Conservation (phyloP, 2,797 vertebrate genomes). For the Prionace glauca region DNA sequence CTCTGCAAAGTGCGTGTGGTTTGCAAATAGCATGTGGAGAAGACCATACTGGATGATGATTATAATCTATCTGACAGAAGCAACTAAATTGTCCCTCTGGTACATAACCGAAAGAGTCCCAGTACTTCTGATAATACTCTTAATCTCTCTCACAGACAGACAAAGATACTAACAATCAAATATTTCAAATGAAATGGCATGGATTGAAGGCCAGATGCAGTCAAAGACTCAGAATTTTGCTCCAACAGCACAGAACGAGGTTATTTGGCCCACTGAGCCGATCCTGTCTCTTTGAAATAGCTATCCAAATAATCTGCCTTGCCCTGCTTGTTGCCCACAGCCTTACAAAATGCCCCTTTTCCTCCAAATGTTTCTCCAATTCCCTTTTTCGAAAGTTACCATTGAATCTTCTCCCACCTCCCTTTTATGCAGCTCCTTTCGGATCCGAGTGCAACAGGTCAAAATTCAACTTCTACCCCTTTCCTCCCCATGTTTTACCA, state of each 20-base stretch:
- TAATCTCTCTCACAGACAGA: not conserved
- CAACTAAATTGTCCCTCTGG: not conserved
- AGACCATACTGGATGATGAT: not conserved
- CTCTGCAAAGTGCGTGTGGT: not conserved
- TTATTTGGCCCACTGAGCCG: not conserved
- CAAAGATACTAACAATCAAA: not conserved
- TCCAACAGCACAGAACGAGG: not conserved
- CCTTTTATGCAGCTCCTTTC: not conserved
- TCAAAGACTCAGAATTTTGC: not conserved
- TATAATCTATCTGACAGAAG: slow-evolving; percentile 17
- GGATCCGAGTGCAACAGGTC: not conserved
- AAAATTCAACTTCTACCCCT: not conserved
- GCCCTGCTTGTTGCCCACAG: no score
- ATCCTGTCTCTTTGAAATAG: no score
- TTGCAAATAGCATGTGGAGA: not conserved
- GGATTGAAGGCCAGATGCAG: not conserved
- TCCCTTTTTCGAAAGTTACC: not conserved
- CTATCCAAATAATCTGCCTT: not conserved
- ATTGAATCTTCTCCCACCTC: not conserved
- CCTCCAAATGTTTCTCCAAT: not conserved
- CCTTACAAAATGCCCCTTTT: not conserved
- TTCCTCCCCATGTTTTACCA: not conserved
- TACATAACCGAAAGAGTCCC: no score
- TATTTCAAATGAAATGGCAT: not conserved
- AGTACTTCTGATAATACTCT: not conserved